Conservation (phyloP, 2,113 vertebrate genomes). For the Megaleporinus macrocephalus region DNA sequence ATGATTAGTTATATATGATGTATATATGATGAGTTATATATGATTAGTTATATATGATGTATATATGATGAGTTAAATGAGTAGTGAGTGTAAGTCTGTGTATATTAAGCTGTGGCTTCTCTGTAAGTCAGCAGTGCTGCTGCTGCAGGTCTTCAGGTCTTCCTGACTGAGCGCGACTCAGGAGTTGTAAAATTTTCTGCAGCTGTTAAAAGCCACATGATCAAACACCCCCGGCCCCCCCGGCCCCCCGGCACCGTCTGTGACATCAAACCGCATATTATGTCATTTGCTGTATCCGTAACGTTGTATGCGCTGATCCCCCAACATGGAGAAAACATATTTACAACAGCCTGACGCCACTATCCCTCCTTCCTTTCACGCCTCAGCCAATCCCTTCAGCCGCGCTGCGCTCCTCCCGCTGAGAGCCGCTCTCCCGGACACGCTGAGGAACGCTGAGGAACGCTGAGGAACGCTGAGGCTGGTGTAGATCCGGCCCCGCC, state of each 20-base stretch:
- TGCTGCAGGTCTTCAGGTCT: too few species aligned
- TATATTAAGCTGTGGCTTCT: too few species aligned
- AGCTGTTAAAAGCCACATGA: not conserved
- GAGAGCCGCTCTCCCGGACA: conserved; percentile 1
- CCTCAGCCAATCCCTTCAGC: conserved; percentile 27
- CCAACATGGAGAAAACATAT: conserved; percentile 23
- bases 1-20: too few species aligned
- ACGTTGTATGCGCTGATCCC: conserved; percentile 27
- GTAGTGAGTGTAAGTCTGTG: too few species aligned
- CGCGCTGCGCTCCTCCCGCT: conserved; percentile 15
- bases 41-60: too few species aligned
- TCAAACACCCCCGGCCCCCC: not conserved
- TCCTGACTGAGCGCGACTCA: too few species aligned
- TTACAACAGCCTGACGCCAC: conserved; percentile 38
- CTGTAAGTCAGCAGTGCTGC: too few species aligned
- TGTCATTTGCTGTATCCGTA: conserved; percentile 1
- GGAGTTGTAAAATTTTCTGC: not conserved
- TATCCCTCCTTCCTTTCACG: conserved; percentile 19
- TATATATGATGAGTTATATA: too few species aligned
- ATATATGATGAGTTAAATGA: too few species aligned
- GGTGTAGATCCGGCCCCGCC: not conserved
- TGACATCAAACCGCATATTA: conserved; percentile 3
- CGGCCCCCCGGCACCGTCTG: not conserved
- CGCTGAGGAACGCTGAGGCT: conserved; percentile 20
- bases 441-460: conserved; percentile 17